Conservation (phyloP, 2,113 vertebrate species). For the Grallaria varia region DNA sequence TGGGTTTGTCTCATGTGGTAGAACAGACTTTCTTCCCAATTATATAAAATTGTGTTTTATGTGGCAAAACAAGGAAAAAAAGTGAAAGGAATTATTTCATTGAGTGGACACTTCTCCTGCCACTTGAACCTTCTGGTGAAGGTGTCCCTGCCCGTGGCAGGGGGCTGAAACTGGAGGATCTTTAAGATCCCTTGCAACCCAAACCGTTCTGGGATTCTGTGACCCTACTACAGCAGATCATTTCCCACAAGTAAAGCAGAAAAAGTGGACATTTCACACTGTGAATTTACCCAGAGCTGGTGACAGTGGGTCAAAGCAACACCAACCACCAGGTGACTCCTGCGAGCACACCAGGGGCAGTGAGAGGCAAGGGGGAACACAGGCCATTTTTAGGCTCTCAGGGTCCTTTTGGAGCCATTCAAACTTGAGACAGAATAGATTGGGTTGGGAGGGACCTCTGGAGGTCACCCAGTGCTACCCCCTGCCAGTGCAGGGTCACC, state of each 20-base stretch:
- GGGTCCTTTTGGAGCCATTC: background rate
- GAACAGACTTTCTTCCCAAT: background rate
- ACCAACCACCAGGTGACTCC: too few relatives aligned
- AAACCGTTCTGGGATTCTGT: too few relatives aligned
- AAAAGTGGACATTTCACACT: accelerated
- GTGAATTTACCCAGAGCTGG: background rate
- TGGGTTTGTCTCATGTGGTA: background rate
- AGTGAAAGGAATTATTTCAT: background rate
- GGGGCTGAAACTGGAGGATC: background rate
- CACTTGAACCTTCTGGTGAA: background rate
- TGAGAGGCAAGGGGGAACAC: accelerated
- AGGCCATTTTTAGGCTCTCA: accelerated
- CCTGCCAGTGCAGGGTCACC: too few relatives aligned
- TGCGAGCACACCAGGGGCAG: accelerated
- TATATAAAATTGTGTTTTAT: background rate
- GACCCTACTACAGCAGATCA: background rate
- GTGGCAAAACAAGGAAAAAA: background rate
- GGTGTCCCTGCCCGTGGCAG: too few relatives aligned
- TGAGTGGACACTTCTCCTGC: too few relatives aligned
- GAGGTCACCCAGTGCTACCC: too few relatives aligned
- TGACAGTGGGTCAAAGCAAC: background rate
- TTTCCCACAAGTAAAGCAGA: too few relatives aligned
- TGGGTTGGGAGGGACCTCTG: too few relatives aligned
- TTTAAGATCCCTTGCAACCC: background rate
- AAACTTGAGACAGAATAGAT: background rate